phyloP scores from a whole-genome alignment of 2,888 invertebrate genomes.

The Mamestra brassicae region DNA sequence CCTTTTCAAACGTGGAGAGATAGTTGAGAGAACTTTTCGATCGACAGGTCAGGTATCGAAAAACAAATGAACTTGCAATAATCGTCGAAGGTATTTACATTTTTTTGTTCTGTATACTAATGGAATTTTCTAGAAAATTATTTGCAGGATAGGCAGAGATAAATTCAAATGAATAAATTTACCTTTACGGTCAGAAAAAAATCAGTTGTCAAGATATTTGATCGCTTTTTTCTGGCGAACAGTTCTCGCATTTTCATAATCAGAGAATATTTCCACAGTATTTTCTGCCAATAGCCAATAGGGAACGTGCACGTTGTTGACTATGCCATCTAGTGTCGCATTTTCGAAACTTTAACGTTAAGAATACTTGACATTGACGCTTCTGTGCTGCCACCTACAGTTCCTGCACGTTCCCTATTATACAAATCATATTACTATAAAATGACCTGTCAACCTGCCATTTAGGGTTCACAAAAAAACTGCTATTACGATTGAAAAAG shows the following conservation, averaged over 20 bases:
- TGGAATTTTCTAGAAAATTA: background rate
- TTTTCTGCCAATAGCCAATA: background rate
- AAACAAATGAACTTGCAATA: background rate
- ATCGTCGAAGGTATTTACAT: background rate
- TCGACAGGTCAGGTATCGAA: conserved; percentile 22
- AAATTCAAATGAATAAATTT: background rate
- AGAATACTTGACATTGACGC: no score
- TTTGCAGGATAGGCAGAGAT: background rate
- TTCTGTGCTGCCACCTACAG: no score
- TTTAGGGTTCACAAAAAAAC: conserved; percentile 51
- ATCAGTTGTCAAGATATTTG: no score
- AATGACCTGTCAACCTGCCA: conserved; percentile 30
- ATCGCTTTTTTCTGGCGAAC: no score
- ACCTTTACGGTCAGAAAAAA: background rate
- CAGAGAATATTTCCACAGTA: background rate
- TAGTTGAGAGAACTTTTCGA: conserved; percentile 7
- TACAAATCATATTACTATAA: background rate
- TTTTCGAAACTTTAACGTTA: no score
- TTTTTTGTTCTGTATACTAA: background rate
- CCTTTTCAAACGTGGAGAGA: conserved; percentile 34
- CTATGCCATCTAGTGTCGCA: no score
- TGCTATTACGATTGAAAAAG: conserved; percentile 46
- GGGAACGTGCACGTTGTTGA: no score
- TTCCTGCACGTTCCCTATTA: no score
- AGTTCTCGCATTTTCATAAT: no score